Conservation (phyloP, 1,140 invertebrate genomes). For the Drosophila trapezifrons region DNA sequence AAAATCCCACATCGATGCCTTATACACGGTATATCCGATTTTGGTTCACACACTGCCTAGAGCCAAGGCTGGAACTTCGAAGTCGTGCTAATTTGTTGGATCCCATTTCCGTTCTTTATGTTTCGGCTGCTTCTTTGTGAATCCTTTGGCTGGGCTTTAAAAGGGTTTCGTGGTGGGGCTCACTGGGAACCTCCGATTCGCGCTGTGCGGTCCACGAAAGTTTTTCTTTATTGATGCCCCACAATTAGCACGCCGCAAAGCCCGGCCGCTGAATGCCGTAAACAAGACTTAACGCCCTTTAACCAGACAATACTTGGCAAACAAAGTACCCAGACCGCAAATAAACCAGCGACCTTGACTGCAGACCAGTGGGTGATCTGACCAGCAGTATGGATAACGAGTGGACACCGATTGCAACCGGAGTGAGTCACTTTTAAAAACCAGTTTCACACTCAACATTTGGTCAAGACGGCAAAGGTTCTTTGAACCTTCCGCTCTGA, state of each 20-base stretch:
- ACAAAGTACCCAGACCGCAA: slow-evolving; percentile 65
- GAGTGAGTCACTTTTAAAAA: slow-evolving; percentile 43
- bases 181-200: slow-evolving; percentile 25
- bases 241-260: slow-evolving; percentile 67
- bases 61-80: slow-evolving; percentile 16
- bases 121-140: slow-evolving; percentile 13
- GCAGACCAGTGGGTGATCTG: slow-evolving; percentile 20
- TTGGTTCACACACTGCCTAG: slow-evolving; percentile 54
- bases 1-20: background rate
- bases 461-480: slow-evolving; percentile 54
- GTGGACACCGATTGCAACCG: slow-evolving; percentile 34
- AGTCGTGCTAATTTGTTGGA: slow-evolving; percentile 73
- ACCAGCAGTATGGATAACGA: slow-evolving; percentile 15
- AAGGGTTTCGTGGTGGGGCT: background rate
- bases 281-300: slow-evolving; percentile 67
- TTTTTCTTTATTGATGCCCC: slow-evolving; percentile 66
- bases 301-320: slow-evolving; percentile 39
- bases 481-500: slow-evolving; percentile 60
- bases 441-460: slow-evolving; percentile 48
- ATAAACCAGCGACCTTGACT: slow-evolving; percentile 69
- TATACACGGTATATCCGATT: slow-evolving; percentile 26
- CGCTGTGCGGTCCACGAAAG: slow-evolving; percentile 51
- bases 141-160: slow-evolving; percentile 35
- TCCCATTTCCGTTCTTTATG: slow-evolving; percentile 76
- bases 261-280: slow-evolving; percentile 39